Conservation (phyloP, 2,113 vertebrate genomes). For the Centropristis striata region DNA sequence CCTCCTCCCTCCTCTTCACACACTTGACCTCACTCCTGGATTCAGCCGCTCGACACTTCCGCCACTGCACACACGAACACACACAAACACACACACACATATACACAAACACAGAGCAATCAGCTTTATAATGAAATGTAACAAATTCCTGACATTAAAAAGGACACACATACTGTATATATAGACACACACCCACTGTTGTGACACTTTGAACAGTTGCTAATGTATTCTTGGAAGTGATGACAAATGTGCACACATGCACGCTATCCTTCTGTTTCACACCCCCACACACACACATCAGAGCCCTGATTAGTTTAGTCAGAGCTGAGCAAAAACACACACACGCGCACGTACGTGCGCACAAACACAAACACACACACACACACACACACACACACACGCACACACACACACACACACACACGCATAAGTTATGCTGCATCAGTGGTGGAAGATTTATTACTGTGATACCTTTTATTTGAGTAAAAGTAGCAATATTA, state of each 20-base stretch:
- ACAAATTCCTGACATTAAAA: neutral
- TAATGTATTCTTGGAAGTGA: constrained; percentile 76
- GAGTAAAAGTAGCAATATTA: neutral
- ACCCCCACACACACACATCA: constrained; percentile 44
- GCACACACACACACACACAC: too few relatives aligned
- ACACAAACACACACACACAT: constrained; percentile 3
- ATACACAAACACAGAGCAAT: constrained; percentile 3
- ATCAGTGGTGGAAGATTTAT: neutral
- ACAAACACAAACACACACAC: too few relatives aligned
- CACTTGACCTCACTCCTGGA: constrained; percentile 69
- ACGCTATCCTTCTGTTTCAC: constrained; percentile 59
- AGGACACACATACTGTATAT: neutral
- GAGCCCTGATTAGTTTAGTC: constrained; percentile 53
- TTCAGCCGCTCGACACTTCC: constrained; percentile 36
- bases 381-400: too few relatives aligned
- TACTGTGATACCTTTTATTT: neutral
- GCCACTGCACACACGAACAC: constrained; percentile 1
- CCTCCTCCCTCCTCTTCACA: constrained; percentile 58
- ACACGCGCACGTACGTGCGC: neutral
- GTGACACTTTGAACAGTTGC: constrained; percentile 74
- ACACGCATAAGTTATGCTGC: neutral
- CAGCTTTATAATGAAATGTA: neutral
- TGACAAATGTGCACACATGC: constrained; percentile 68
- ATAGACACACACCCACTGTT: constrained; percentile 40
- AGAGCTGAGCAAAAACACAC: constrained; percentile 46